phyloP scores from a whole-genome alignment of 2,888 invertebrate genomes.

The Morpho deidamia region DNA sequence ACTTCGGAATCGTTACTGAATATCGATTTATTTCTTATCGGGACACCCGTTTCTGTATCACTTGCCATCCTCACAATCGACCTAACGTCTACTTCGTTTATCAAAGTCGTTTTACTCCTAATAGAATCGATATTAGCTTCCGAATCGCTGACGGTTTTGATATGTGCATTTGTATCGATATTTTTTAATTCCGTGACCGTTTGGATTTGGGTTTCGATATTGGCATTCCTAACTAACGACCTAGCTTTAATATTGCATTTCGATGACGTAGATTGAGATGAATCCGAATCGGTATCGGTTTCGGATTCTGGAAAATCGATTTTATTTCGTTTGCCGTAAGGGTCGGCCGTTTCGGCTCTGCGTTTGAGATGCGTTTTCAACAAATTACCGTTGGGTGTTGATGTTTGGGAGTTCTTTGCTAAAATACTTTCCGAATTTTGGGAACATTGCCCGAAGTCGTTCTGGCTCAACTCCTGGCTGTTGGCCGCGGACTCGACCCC shows the following conservation, averaged over 20 bases:
- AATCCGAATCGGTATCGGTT: conserved; percentile 21
- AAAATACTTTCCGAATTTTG: background rate
- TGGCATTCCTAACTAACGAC: background rate
- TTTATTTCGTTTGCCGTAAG: conserved; percentile 41
- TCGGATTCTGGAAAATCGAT: conserved; percentile 37
- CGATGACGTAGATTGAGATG: background rate
- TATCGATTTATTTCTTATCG: conserved; percentile 9
- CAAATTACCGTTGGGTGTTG: background rate
- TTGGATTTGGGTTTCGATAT: background rate
- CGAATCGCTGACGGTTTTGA: background rate
- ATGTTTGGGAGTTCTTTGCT: conserved; percentile 1
- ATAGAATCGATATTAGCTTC: background rate
- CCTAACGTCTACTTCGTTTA: background rate
- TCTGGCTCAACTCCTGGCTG: conserved; percentile 41
- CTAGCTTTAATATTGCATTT: background rate
- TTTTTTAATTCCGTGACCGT: too few species aligned
- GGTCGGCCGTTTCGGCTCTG: conserved; percentile 44
- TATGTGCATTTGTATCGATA: background rate
- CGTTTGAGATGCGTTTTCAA: conserved; percentile 26
- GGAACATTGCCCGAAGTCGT: background rate
- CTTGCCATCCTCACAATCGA: background rate
- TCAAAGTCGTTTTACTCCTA: background rate
- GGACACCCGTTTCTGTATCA: conserved; percentile 32
- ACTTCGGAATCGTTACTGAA: conserved; percentile 29
- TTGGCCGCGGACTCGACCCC: conserved; percentile 43